Evolutionary conservation across 2,113 vertebrate genomes (phyloP).

Genomic region (Mirounga angustirostris): DNA sequence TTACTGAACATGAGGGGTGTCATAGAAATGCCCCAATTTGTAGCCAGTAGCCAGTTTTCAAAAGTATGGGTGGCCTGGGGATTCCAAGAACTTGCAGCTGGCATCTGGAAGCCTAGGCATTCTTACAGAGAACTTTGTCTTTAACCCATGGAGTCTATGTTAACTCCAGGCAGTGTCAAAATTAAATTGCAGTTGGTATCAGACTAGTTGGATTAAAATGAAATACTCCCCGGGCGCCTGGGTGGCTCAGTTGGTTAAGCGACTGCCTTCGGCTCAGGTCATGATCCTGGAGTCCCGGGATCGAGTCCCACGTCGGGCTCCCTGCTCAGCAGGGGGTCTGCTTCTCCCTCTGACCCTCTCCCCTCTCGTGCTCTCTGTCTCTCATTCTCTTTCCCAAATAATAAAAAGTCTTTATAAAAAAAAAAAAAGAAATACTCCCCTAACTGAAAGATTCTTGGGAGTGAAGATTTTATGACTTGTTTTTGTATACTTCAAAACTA

Average conservation of each 20-base stretch:
- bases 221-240: neutral
- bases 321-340: no score
- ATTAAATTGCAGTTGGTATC: neutral
- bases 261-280: no score
- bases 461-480: neutral
- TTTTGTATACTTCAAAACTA: conserved; percentile 55
- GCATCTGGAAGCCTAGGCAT: neutral
- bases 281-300: no score
- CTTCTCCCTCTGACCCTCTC: no score
- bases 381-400: no score
- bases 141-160: neutral
- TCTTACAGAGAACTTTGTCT: neutral
- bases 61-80: neutral
- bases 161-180: neutral
- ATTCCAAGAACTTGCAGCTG: neutral
- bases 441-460: neutral
- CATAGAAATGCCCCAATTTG: neutral
- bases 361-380: no score
- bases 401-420: no score
- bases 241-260: no score
- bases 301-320: no score
- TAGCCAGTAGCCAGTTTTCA: neutral
- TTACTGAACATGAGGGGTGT: neutral
- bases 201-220: neutral
- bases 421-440: neutral